A percentile compares a stretch with the other conserved stretches of the same genome.
phyloP scores from a whole-genome alignment of 2,797 vertebrate genomes.

The Alcedo atthis region DNA sequence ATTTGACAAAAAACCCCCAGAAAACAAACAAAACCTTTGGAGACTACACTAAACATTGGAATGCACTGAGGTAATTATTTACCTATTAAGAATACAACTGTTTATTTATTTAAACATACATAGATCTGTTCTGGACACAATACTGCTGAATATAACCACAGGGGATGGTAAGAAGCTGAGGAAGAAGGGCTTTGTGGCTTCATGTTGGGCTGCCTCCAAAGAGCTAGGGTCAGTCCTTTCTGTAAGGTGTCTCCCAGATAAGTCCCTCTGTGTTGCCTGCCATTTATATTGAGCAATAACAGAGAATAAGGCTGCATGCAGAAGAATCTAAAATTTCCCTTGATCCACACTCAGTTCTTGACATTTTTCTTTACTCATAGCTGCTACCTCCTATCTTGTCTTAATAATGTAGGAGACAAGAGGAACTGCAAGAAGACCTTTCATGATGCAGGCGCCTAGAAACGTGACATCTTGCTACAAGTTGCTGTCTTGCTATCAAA shows the following conservation, averaged over 20 bases:
- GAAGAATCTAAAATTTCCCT: not conserved
- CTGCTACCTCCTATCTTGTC: not conserved
- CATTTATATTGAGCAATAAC: not conserved
- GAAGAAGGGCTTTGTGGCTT: not conserved
- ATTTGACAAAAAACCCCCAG: not conserved
- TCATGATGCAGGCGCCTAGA: not conserved
- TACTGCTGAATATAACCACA: not conserved
- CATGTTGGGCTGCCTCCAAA: not conserved
- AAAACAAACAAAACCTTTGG: not conserved
- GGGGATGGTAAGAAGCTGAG: not conserved
- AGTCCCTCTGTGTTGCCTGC: not conserved
- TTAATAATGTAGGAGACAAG: rapidly evolving
- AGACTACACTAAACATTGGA: not conserved
- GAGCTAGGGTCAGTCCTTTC: not conserved
- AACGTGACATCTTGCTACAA: not conserved
- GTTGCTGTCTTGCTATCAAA: not conserved
- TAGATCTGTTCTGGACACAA: not conserved
- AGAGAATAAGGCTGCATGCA: not conserved
- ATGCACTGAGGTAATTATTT: not conserved
- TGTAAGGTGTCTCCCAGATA: not conserved
- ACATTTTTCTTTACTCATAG: not conserved
- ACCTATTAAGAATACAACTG: not conserved
- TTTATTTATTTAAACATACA: not conserved
- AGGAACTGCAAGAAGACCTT: not conserved
- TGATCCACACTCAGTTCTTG: not conserved